Base-by-base conservation (phyloP, 2,888 invertebrate species). In the Malacosoma neustria region DNA sequence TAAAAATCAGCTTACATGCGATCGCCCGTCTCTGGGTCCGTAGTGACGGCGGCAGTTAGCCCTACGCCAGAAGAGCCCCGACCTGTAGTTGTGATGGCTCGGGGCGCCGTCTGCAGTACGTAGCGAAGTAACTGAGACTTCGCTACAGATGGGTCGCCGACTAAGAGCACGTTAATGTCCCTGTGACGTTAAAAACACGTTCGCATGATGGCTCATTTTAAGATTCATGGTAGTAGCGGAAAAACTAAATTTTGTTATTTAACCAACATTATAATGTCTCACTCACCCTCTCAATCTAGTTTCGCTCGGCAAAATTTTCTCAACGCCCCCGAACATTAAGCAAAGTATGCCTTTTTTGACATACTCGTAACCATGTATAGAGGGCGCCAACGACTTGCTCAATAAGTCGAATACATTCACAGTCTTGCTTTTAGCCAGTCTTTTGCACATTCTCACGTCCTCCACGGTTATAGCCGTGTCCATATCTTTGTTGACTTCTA, bases 101-200 rank as follows among this genome's bases (percentile, higher is more conserved):
- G 87, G 0, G 98, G 98, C 0, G 99, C 99, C 0, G 97, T 97
- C 67, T 92, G 90, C 42, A 99, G 79, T 1, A 99, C 99, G 68
- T 99, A 99, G 6, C 99, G 90, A 3, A 97, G 74, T 36, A 97
- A 81, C 72, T 99, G 99, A 0, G 99, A 99, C 81, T 99, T 99
- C 1, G 99, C 99, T 30, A 99, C 99, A 36, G 98, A 98, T 0
- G 99, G 99, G 86, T 99, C 99, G 33, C 99, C 99, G 61, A 99
- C 98, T 2, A 99, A 87, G 30, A 98, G 87, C 30, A 98, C 86
- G 74, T 98, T 98, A 47, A 98, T 95, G 70, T 91, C 91, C 34
- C 87, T 87, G 57, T 1, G n/a, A n/a, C n/a, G n/a, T n/a, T n/a
- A n/a, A n/a, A n/a, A n/a, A n/a, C n/a, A n/a, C n/a, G n/a, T n/a